Evolutionary conservation across 2,113 vertebrate species (phyloP), one percentile per base, ranked within the genome.

Genomic region (Ondatra zibethicus): DNA sequence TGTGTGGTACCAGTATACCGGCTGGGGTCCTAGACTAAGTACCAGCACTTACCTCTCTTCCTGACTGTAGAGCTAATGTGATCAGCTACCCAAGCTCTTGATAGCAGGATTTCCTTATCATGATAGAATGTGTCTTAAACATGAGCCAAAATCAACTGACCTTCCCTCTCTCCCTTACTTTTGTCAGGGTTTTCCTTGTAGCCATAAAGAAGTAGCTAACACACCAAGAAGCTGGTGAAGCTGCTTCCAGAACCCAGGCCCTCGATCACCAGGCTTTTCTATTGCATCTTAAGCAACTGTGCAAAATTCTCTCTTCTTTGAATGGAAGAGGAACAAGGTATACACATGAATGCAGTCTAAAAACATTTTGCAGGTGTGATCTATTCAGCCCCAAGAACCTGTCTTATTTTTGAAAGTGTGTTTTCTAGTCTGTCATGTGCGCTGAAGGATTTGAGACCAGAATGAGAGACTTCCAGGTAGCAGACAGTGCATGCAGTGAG

Each of bases 331-430:
- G 47, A 70, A 76, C 75, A 47, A 85, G 7, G 39, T 75, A 31
- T 92, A 78, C 31, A 39, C 33, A 39, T 21, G n/a, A 72, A 92
- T 29, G 81, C n/a, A 87, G 42, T 45, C 13, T 33, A 89, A 76
- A 93, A 95, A 86, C 21, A 94, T 61, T 78, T 92, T 87, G 58
- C 52, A 95, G 33, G 42, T 58, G n/a, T 87, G 61, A 86, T 45
- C n/a, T 93, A 52, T 47, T n/a, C 14, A 84, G 42, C 42, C 63
- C 92, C n/a, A 50, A 78, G 14, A 87, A 89, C 81, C 47, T 80
- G 61, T 87, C 82, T 80, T 76, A 88, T 77, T 94, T 93, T 95
- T 92, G 66, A 88, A 31, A 88, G 90, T 68, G 82, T 93, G 84
- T 33, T 86, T 86, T 81, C 77, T 50, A 82, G 23, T 39, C 66